Evolutionary conservation across 2,888 invertebrate genomes (phyloP).

Genomic region (Pteria penguin): DNA sequence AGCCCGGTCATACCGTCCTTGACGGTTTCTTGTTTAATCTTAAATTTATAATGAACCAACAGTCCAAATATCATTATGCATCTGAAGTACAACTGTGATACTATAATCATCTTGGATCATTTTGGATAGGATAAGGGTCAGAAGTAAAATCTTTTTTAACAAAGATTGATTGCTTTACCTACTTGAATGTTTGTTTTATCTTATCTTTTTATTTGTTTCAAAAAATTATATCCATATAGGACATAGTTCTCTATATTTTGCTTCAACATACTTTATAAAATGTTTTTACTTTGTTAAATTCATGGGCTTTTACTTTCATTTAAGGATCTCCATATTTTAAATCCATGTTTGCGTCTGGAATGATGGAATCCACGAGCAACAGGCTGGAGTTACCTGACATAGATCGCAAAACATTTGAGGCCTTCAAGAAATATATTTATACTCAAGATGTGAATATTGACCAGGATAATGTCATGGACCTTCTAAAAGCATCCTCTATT

Average conservation of each 20-base stretch:
- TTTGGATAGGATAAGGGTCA: too few relatives aligned
- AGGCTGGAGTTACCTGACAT: conserved; percentile 44
- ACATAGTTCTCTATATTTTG: background rate
- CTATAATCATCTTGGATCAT: too few relatives aligned
- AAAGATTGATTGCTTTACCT: background rate
- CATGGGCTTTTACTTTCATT: too few relatives aligned
- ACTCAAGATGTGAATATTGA: conserved; percentile 42
- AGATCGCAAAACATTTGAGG: conserved; percentile 48
- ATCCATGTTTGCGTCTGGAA: conserved; percentile 39
- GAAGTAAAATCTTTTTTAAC: too few relatives aligned
- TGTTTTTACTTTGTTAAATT: too few relatives aligned
- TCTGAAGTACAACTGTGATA: too few relatives aligned
- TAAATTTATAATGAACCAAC: too few relatives aligned
- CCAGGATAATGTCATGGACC: conserved; percentile 44
- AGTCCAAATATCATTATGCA: too few relatives aligned
- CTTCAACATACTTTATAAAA: too few relatives aligned
- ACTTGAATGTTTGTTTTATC: background rate
- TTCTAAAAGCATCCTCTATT: conserved; percentile 49
- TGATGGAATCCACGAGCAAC: conserved; percentile 30
- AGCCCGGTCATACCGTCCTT: too few relatives aligned
- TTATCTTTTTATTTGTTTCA: background rate
- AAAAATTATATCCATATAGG: background rate
- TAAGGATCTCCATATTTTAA: conserved; percentile 37
- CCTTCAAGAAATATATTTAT: conserved; percentile 52
- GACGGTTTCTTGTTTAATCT: too few relatives aligned